Percentiles rank a stretch among this genome's conserved stretches.
phyloP scores from a whole-genome alignment of 2,113 vertebrate genomes.

The Ivindomyrus marchei region DNA sequence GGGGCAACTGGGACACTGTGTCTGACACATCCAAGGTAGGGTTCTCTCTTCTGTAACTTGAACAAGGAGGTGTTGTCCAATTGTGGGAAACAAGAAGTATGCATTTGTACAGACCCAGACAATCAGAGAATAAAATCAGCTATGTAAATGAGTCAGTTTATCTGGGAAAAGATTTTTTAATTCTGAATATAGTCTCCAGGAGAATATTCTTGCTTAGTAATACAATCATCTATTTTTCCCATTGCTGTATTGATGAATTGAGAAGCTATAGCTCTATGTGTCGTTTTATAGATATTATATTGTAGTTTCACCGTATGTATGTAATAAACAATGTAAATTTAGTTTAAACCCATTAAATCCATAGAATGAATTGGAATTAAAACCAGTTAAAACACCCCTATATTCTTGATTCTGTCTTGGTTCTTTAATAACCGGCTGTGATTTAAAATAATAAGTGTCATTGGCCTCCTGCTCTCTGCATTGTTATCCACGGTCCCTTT shows the following conservation, averaged over 20 bases:
- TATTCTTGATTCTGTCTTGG: neutral
- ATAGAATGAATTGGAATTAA: neutral
- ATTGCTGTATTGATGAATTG: neutral
- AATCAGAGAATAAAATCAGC: neutral
- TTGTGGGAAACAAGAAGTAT: neutral
- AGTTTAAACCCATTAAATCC: neutral
- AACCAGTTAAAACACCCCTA: neutral
- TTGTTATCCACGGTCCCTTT: neutral
- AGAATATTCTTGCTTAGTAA: neutral
- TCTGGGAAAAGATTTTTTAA: neutral
- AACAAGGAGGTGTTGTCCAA: neutral
- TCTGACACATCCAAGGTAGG: constrained; percentile 89
- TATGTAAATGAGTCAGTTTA: neutral
- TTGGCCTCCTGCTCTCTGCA: neutral
- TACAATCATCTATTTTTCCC: neutral
- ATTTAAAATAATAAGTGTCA: neutral
- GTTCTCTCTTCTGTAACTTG: neutral
- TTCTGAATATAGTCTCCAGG: neutral
- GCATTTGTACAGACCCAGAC: neutral
- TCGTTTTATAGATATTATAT: neutral
- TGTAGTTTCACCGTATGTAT: neutral
- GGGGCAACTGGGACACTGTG: constrained; percentile 93
- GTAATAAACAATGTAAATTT: neutral
- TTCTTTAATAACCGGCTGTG: neutral
- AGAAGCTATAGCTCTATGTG: neutral